Evolutionary conservation across 2,888 invertebrate species (phyloP).

Genomic region (Sacculina carcini): DNA sequence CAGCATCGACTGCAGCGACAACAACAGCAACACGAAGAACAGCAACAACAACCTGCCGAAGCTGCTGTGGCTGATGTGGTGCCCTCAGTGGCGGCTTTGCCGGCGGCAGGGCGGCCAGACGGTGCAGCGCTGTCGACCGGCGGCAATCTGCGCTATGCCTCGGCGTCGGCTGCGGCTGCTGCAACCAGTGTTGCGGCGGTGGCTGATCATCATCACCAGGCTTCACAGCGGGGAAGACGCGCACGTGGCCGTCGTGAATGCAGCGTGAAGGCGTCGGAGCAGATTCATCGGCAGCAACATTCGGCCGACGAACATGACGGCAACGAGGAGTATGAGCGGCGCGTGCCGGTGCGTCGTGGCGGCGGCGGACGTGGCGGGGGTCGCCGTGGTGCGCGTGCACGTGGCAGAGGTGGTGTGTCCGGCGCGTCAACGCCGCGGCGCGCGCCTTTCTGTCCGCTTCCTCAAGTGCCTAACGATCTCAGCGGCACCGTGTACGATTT

Average conservation of each 20-base stretch:
- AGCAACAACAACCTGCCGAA: too few species aligned
- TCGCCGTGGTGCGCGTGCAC: neutral
- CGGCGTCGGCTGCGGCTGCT: neutral
- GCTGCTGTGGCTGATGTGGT: too few species aligned
- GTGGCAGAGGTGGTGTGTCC: neutral
- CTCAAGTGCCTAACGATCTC: conserved; percentile 16
- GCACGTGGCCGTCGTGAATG: neutral
- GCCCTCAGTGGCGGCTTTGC: neutral
- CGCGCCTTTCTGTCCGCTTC: neutral
- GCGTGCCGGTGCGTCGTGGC: neutral
- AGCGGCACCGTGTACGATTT: conserved; percentile 55
- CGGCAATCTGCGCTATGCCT: neutral
- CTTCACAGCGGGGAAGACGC: too few species aligned
- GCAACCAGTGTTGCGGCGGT: neutral
- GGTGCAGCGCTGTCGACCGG: neutral
- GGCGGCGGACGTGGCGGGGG: neutral
- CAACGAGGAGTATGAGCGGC: too few species aligned
- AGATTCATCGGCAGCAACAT: neutral
- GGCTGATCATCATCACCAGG: too few species aligned
- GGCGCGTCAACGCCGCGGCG: neutral
- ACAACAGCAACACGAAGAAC: too few species aligned
- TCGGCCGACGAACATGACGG: neutral
- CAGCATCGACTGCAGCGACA: too few species aligned
- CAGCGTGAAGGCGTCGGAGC: neutral
- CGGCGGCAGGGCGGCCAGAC: neutral